Evolutionary conservation across 2,888 invertebrate species (phyloP).

Genomic region (Patella ulyssiponensis): DNA sequence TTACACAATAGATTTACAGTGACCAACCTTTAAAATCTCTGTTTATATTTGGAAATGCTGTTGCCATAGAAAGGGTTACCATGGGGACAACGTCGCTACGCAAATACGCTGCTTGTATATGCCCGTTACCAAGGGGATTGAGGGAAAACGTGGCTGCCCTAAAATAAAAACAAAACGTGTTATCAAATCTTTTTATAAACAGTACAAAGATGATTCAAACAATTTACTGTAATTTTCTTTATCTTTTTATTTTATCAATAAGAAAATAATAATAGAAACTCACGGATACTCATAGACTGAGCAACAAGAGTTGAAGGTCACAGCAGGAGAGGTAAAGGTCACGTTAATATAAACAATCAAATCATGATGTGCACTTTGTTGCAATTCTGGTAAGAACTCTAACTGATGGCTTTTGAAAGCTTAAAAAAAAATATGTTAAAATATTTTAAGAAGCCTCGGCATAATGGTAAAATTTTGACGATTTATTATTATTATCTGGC

Average conservation of each 20-base stretch:
- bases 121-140: constrained; percentile 38
- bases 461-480: too few species aligned
- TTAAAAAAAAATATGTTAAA: constrained; percentile 20
- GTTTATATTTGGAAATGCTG: constrained; percentile 30
- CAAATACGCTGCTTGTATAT: constrained; percentile 30
- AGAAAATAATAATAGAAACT: constrained; percentile 7
- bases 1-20: too few species aligned
- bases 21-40: constrained; percentile 32
- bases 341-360: constrained; percentile 37
- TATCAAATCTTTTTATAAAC: neutral
- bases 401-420: constrained; percentile 30
- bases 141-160: constrained; percentile 27
- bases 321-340: constrained; percentile 31
- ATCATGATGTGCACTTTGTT: constrained; percentile 15
- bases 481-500: too few species aligned
- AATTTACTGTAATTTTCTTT: too few species aligned
- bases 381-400: constrained; percentile 31
- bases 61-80: constrained; percentile 35
- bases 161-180: constrained; percentile 4
- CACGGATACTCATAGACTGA: constrained; percentile 30
- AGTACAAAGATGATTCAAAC: too few species aligned
- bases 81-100: constrained; percentile 25
- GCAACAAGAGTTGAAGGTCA: constrained; percentile 41
- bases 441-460: too few species aligned
- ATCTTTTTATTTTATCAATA: too few species aligned